A percentile compares a stretch with the other conserved stretches of the same genome.
These are phyloP conservation scores for Rotaria macrura DNA, from an alignment of 2,888 invertebrate species.

Conservation along the genomic window DNA sequence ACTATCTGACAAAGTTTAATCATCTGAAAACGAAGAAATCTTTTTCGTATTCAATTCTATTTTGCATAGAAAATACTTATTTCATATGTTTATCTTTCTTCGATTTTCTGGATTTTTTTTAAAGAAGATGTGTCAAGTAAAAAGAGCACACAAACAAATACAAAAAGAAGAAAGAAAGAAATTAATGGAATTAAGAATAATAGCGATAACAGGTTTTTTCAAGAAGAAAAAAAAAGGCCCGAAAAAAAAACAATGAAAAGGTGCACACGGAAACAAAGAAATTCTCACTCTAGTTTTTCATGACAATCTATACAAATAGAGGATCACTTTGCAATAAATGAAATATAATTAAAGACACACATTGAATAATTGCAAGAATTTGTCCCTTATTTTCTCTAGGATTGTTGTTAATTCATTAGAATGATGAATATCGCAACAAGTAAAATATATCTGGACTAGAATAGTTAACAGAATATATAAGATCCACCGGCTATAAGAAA, in stretches of 20 bases:
- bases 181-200: neutral
- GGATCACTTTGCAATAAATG: neutral
- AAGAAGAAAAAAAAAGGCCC: neutral
- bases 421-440: neutral
- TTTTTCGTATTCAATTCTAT: neutral
- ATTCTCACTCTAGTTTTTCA: neutral
- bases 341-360: neutral
- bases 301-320: neutral
- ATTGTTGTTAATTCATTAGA: neutral
- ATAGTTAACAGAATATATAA: neutral
- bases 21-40: neutral
- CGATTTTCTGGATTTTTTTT: neutral
- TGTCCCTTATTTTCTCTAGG: neutral
- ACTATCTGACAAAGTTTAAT: neutral
- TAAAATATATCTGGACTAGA: neutral
- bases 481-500: neutral
- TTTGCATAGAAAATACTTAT: conserved; percentile 13
- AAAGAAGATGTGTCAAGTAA: neutral
- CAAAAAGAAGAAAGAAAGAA: neutral
- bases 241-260: neutral
- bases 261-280: neutral
- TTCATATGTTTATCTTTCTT: neutral
- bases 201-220: neutral
- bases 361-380: neutral
- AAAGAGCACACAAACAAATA: neutral